Conservation (phyloP, 2,797 vertebrate genomes). For the Fistularia commersonii region DNA sequence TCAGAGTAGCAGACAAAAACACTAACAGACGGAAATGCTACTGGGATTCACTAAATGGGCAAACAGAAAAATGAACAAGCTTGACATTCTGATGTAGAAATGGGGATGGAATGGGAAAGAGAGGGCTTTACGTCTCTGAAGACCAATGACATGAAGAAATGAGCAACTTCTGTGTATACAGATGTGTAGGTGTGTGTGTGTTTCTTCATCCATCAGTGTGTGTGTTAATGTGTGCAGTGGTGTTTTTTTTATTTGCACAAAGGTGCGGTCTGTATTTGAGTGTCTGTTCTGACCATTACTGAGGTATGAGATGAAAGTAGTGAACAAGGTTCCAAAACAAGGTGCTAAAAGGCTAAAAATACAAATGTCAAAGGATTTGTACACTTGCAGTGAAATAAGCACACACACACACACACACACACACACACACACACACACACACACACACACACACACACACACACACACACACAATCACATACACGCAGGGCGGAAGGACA, state of each 20-base stretch:
- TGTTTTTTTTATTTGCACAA: neutral
- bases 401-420: constrained; percentile 9
- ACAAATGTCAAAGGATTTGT: constrained; percentile 43
- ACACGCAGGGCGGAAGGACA: constrained; percentile 44
- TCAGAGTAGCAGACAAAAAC: constrained; percentile 40
- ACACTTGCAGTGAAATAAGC: neutral
- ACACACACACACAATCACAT: constrained; percentile 6
- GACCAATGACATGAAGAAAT: constrained; percentile 50
- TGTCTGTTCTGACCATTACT: constrained; percentile 53
- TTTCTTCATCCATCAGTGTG: neutral
- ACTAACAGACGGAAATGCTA: constrained; percentile 49
- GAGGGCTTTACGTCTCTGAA: constrained; percentile 53
- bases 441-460: constrained; percentile 9
- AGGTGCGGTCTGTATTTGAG: neutral
- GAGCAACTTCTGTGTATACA: constrained; percentile 47
- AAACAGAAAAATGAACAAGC: constrained; percentile 39
- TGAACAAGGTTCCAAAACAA: constrained; percentile 67
- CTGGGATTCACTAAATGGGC: constrained; percentile 53
- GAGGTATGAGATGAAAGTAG: constrained; percentile 54
- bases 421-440: constrained; percentile 11
- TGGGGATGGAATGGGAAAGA: constrained; percentile 43
- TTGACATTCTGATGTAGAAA: constrained; percentile 57
- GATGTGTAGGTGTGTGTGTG: constrained; percentile 15
- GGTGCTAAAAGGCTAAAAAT: constrained; percentile 67
- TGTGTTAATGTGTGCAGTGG: neutral